A percentile compares a stretch with the other conserved stretches of the same genome.
Evolutionary conservation across 1,140 invertebrate genomes (phyloP).

Genomic region (Euura saliciscinereae): DNA sequence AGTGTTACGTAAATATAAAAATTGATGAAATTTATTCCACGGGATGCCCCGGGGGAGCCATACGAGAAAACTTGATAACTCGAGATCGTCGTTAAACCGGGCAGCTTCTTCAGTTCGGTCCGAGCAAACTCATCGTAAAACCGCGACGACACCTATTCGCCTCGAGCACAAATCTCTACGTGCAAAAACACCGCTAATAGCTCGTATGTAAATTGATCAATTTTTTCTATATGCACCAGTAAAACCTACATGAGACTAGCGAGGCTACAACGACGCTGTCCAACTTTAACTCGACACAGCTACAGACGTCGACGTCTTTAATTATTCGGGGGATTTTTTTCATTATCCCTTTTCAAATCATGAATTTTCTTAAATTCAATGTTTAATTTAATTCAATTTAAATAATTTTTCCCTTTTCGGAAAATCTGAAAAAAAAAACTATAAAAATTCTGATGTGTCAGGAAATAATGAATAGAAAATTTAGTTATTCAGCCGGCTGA

Average conservation of each 20-base stretch:
- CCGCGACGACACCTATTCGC: background rate
- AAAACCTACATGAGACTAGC: slow-evolving; percentile 43
- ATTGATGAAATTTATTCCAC: background rate
- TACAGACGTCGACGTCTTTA: too few relatives aligned
- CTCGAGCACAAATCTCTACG: background rate
- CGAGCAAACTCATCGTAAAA: background rate
- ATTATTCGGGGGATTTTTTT: too few relatives aligned
- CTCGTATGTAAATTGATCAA: background rate
- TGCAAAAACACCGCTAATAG: background rate
- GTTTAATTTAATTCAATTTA: too few relatives aligned
- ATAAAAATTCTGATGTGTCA: too few relatives aligned
- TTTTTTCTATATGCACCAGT: slow-evolving; percentile 37
- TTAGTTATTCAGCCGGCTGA: too few relatives aligned
- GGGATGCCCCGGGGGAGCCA: background rate
- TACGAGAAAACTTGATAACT: background rate
- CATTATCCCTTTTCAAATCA: too few relatives aligned
- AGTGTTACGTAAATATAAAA: background rate
- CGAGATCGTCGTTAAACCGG: background rate
- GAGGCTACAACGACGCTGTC: slow-evolving; percentile 32
- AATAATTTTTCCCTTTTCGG: too few relatives aligned
- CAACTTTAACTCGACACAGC: too few relatives aligned
- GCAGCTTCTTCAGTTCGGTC: background rate
- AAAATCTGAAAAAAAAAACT: too few relatives aligned
- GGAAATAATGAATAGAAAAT: too few relatives aligned
- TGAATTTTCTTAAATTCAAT: too few relatives aligned